Conservation (phyloP, 2,797 vertebrate genomes). For the Iguana delicatissima region DNA sequence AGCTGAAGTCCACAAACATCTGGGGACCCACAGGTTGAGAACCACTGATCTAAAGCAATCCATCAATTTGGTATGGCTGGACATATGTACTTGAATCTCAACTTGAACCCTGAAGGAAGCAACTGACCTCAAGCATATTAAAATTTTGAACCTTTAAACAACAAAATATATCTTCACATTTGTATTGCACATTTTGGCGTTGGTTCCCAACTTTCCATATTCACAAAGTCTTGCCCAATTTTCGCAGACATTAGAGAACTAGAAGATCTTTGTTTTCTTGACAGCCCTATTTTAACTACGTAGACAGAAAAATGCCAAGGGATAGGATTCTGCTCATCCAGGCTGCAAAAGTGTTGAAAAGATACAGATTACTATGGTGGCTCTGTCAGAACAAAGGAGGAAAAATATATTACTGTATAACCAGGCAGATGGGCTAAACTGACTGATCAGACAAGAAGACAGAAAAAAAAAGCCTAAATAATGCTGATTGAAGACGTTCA, state of each 20-base stretch:
- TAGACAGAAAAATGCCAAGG: not conserved
- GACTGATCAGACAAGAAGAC: not conserved
- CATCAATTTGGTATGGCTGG: not conserved
- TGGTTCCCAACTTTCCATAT: not conserved
- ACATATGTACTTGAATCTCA: not conserved
- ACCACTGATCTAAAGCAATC: not conserved
- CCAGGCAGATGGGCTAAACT: not conserved
- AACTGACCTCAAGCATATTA: not conserved
- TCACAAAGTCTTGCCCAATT: not conserved
- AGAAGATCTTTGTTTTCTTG: not conserved
- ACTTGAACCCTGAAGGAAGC: not conserved
- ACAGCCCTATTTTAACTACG: not conserved
- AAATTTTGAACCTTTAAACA: not conserved
- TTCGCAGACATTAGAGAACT: not conserved
- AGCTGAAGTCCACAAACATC: too few relatives aligned
- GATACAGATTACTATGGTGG: not conserved
- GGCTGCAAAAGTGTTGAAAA: not conserved
- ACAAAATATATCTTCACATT: not conserved
- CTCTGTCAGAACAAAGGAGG: not conserved
- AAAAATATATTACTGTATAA: not conserved
- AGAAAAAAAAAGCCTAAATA: not conserved
- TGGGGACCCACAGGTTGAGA: too few relatives aligned
- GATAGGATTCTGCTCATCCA: not conserved
- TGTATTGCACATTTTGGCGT: not conserved
- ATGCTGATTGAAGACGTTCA: not conserved